These are phyloP conservation scores for Pyrrhia umbra DNA, from an alignment of 2,888 invertebrate species.

Conservation along the genomic window DNA sequence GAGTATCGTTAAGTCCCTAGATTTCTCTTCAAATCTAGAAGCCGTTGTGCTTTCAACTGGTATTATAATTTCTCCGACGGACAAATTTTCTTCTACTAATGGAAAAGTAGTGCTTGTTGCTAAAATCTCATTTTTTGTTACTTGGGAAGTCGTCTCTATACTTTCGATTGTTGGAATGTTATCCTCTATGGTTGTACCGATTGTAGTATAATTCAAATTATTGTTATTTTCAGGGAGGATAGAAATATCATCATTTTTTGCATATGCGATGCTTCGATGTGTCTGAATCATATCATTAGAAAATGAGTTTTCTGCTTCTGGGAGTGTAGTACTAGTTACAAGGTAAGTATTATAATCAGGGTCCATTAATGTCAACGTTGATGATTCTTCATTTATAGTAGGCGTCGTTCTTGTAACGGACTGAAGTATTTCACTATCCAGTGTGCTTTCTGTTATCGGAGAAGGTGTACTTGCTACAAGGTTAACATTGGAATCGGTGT, in stretches of 20 bases:
- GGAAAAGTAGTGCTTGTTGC: not conserved
- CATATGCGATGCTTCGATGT: not conserved
- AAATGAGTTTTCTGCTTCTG: not conserved
- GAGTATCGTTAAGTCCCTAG: not conserved
- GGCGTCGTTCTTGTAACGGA: not conserved
- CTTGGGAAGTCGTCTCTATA: no score
- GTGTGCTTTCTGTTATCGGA: slow-evolving; percentile 2
- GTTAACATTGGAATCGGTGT: not conserved
- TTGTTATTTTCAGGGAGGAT: not conserved
- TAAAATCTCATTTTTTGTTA: not conserved
- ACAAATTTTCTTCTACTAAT: not conserved
- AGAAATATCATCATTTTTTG: not conserved
- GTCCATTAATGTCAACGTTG: not conserved
- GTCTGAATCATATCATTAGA: not conserved
- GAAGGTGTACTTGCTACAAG: not conserved
- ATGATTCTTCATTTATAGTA: not conserved
- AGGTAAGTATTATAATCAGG: not conserved
- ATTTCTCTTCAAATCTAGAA: slow-evolving; percentile 1
- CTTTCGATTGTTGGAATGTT: not conserved
- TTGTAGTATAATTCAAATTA: not conserved
- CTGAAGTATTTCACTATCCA: not conserved
- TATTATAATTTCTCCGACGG: not conserved
- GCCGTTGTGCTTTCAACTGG: not conserved
- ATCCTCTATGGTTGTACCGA: not conserved
- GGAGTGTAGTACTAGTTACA: not conserved